Percentiles rank a stretch among this genome's conserved stretches.
These are phyloP conservation scores for Pseudomugil gertrudae DNA, from an alignment of 2,797 vertebrate species.

Conservation along the genomic window DNA sequence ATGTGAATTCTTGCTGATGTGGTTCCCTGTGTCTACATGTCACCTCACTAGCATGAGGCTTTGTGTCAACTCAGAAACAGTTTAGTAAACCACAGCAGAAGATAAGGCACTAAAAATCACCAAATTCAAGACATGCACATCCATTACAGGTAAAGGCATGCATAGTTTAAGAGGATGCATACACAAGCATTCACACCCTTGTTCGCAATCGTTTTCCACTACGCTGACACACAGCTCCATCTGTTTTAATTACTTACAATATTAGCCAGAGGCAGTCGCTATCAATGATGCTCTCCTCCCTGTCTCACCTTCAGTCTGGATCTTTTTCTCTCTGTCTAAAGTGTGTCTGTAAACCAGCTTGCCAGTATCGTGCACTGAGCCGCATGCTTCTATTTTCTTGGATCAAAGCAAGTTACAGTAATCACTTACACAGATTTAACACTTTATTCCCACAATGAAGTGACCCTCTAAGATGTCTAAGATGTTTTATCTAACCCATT, in stretches of 20 bases:
- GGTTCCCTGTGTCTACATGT: background rate
- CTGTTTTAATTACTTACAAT: constrained; percentile 83
- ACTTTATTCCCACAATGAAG: constrained; percentile 12
- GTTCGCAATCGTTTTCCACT: constrained; percentile 25
- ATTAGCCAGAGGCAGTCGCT: constrained; percentile 73
- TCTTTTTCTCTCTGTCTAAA: constrained; percentile 32
- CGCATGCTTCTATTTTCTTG: constrained; percentile 10
- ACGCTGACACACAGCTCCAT: constrained; percentile 42
- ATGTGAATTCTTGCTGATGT: background rate
- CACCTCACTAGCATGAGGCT: background rate
- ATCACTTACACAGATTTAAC: background rate
- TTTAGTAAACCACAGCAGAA: background rate
- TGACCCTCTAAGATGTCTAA: constrained; percentile 28
- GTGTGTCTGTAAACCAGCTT: constrained; percentile 28
- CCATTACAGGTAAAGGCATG: background rate
- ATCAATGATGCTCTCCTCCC: constrained; percentile 32
- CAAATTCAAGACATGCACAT: constrained; percentile 9
- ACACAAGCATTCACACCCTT: background rate
- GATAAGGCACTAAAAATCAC: constrained; percentile 7
- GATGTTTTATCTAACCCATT: background rate
- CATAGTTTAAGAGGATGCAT: constrained; percentile 8
- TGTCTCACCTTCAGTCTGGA: constrained; percentile 30
- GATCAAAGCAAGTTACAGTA: constrained; percentile 9
- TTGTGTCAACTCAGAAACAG: background rate
- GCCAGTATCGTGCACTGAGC: constrained; percentile 6